Percentiles rank a stretch among this genome's conserved stretches.
These are phyloP conservation scores for Enteromius afrohamiltoni DNA, from an alignment of 2,797 vertebrate genomes.

Conservation along the genomic window DNA sequence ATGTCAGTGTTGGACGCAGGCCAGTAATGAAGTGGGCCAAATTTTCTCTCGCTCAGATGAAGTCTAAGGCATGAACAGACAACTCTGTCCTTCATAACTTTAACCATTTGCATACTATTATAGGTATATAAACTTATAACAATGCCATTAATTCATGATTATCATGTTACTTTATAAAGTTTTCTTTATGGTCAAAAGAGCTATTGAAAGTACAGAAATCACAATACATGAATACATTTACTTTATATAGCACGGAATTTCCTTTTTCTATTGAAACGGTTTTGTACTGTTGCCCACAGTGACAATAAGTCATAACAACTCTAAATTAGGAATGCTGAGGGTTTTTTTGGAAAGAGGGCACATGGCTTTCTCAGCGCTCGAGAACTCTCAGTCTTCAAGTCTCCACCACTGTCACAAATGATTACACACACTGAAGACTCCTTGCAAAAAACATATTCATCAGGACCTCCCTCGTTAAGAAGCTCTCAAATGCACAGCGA, in stretches of 20 bases:
- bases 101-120: constrained; percentile 59
- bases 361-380: constrained; percentile 68
- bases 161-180: background rate
- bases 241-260: constrained; percentile 1
- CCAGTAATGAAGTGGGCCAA: constrained; percentile 71
- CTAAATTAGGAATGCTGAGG: constrained; percentile 71
- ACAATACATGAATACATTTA: background rate
- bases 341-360: constrained; percentile 66
- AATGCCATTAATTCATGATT: background rate
- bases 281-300: constrained; percentile 61
- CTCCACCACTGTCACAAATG: constrained; percentile 78
- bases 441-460: constrained; percentile 71
- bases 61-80: constrained; percentile 64
- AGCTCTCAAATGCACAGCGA: constrained; percentile 66
- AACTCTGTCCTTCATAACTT: constrained; percentile 63
- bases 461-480: constrained; percentile 67
- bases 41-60: constrained; percentile 62
- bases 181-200: background rate
- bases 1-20: constrained; percentile 64
- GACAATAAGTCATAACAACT: constrained; percentile 69
- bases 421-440: constrained; percentile 70
- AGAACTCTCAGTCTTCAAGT: constrained; percentile 72
- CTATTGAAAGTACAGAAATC: background rate
- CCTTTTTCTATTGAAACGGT: constrained; percentile 33
- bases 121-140: background rate